phyloP scores from a whole-genome alignment of 2,113 vertebrate species.

The Struthidea cinerea region DNA sequence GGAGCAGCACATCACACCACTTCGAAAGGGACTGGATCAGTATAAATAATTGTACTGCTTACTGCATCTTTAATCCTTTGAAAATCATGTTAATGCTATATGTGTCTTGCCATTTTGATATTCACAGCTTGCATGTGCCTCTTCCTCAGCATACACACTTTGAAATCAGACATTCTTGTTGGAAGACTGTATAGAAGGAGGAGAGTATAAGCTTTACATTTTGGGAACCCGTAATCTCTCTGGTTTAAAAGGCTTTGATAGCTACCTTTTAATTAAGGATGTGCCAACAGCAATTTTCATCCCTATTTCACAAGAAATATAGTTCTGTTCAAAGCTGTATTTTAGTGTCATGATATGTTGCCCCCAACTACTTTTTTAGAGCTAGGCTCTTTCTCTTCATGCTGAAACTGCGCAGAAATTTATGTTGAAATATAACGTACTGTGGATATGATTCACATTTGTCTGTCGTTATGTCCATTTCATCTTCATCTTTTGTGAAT shows the following conservation, averaged over 20 bases:
- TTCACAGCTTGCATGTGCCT: background rate
- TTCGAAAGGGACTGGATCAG: background rate
- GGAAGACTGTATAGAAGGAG: background rate
- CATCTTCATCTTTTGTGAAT: background rate
- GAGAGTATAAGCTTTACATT: background rate
- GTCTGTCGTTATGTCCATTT: background rate
- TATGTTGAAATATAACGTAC: background rate
- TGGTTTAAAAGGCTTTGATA: conserved; percentile 34
- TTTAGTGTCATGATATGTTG: background rate
- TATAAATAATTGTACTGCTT: background rate
- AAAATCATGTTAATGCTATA: background rate
- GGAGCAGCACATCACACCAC: background rate
- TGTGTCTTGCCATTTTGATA: background rate
- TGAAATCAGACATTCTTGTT: background rate
- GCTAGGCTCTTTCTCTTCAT: background rate
- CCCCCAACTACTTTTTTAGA: background rate
- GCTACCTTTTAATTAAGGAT: conserved; percentile 43
- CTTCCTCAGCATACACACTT: background rate
- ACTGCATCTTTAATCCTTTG: background rate
- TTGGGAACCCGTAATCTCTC: background rate
- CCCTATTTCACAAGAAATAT: conserved; percentile 4
- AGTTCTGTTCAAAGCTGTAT: background rate
- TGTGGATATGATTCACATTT: background rate
- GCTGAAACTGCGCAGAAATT: background rate
- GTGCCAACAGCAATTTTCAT: conserved; percentile 30